Conservation (phyloP, 1,140 invertebrate genomes). For the Rhyzopertha dominica region DNA sequence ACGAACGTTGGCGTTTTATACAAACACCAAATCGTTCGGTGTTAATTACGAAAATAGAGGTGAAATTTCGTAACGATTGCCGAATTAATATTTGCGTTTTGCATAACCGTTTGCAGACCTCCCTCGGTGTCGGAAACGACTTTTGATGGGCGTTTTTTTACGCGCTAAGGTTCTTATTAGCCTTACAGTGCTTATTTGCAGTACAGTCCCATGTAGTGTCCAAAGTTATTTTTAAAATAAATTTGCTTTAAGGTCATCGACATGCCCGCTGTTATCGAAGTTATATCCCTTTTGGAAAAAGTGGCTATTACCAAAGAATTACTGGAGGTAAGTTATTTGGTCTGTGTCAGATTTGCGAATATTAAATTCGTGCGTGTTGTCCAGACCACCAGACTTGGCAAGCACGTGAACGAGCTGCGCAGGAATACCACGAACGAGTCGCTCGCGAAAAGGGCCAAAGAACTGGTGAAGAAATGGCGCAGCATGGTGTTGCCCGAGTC, state of each 20-base stretch:
- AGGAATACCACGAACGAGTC: conserved; percentile 76
- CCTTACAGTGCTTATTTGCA: too few species aligned
- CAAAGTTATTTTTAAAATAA: too few species aligned
- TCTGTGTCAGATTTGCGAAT: background rate
- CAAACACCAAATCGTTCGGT: too few species aligned
- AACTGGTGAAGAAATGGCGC: conserved; percentile 86
- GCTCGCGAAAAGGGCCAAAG: conserved; percentile 82
- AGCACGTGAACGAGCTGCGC: conserved; percentile 86
- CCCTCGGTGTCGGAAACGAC: too few species aligned
- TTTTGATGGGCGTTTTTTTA: too few species aligned
- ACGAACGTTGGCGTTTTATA: too few species aligned
- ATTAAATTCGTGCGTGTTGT: conserved; percentile 5
- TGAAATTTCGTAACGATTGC: too few species aligned
- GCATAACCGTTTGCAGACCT: too few species aligned
- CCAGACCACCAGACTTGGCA: conserved; percentile 82
- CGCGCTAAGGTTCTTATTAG: too few species aligned
- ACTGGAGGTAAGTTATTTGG: conserved; percentile 68
- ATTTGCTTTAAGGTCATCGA: conserved; percentile 77
- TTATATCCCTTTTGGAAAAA: conserved; percentile 87
- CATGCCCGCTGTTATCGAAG: conserved; percentile 86
- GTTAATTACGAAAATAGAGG: too few species aligned
- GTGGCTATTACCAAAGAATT: conserved; percentile 91
- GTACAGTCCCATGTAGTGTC: too few species aligned
- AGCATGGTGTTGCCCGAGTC: conserved; percentile 64
- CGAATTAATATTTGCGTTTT: too few species aligned